Evolutionary conservation across 1,140 invertebrate species (phyloP).

Genomic region (Holotrichia oblita): DNA sequence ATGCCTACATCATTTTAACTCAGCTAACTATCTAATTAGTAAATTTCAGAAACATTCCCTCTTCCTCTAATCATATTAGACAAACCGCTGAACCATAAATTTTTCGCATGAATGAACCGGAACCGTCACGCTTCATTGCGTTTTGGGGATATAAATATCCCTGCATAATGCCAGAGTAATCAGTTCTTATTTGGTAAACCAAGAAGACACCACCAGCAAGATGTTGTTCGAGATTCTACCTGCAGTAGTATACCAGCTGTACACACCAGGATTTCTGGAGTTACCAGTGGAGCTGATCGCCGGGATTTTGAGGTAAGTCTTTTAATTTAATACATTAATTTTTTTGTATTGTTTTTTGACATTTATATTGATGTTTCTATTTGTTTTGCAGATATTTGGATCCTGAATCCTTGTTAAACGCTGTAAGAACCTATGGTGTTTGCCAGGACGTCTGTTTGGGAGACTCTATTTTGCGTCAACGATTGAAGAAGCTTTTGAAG

Average conservation of each 20-base stretch:
- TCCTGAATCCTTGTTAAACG: background rate
- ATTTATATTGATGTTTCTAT: background rate
- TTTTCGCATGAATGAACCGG: background rate
- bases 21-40: too few species aligned
- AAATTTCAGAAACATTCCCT: too few species aligned
- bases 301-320: constrained; percentile 2
- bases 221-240: constrained; percentile 23
- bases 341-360: background rate
- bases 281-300: constrained; percentile 21
- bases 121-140: background rate
- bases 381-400: background rate
- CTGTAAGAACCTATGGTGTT: background rate
- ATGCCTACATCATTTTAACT: too few species aligned
- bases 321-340: background rate
- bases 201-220: background rate
- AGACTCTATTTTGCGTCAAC: background rate
- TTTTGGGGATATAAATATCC: background rate
- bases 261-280: background rate
- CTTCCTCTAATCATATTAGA: too few species aligned
- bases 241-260: background rate
- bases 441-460: background rate
- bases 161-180: background rate
- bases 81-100: background rate
- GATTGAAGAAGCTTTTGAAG: background rate
- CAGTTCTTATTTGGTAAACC: background rate